Evolutionary conservation across 1,140 invertebrate genomes (phyloP).

Genomic region (Radopholus similis): DNA sequence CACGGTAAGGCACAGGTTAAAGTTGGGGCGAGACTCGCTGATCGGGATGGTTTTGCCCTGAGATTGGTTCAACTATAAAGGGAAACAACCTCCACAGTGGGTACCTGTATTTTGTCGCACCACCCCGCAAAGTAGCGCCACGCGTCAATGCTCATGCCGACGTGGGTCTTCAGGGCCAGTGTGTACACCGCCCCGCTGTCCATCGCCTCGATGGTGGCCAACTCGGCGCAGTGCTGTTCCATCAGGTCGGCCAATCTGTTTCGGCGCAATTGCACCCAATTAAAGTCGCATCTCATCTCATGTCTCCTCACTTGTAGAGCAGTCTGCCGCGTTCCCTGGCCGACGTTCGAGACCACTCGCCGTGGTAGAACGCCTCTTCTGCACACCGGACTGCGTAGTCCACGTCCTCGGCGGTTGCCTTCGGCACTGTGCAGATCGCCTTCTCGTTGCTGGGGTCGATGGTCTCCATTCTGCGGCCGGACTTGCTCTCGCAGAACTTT

Average conservation of each 20-base stretch:
- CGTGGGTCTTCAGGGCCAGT: constrained; percentile 68
- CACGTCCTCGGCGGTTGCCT: constrained; percentile 69
- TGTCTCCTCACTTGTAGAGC: constrained; percentile 53
- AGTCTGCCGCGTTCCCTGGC: constrained; percentile 66
- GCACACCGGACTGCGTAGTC: constrained; percentile 66
- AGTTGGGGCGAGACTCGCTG: constrained; percentile 70
- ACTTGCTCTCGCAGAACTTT: constrained; percentile 77
- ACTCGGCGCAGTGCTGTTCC: constrained; percentile 67
- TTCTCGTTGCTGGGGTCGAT: constrained; percentile 77
- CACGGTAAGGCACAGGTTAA: constrained; percentile 76
- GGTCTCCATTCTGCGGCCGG: constrained; percentile 80
- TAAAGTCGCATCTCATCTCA: not conserved
- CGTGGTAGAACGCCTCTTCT: constrained; percentile 70
- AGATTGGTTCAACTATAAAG: not conserved
- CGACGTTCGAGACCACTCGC: constrained; percentile 75
- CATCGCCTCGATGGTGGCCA: constrained; percentile 74
- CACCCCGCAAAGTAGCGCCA: constrained; percentile 46
- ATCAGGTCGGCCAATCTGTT: constrained; percentile 71
- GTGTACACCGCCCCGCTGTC: constrained; percentile 81
- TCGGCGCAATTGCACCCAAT: no score
- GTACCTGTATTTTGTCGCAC: constrained; percentile 44
- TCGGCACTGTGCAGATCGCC: constrained; percentile 74
- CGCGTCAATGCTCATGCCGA: constrained; percentile 66
- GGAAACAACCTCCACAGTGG: not conserved
- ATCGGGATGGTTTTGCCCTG: constrained; percentile 77